Base-by-base conservation (phyloP, 2,113 vertebrate genomes). In the Lipotes vexillifer region DNA sequence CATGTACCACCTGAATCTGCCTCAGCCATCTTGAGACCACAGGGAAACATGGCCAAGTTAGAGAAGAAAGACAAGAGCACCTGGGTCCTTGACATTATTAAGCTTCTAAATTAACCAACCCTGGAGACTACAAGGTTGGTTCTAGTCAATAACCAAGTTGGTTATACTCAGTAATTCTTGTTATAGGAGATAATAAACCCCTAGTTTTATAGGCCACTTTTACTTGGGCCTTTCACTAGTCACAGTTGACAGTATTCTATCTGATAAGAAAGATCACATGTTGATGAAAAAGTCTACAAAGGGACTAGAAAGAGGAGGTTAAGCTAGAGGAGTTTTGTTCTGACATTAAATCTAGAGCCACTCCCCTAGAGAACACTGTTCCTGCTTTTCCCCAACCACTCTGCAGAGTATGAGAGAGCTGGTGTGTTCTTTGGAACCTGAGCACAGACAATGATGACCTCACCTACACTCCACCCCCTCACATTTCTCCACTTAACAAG, bases 401-500 rank as follows among this genome's bases (percentile, higher is more conserved):
- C 1, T 33, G 29, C 5, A 8, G 17, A 31, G 12, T 8, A 14
- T n/a, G 31, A 91, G 65, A 66, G n/a, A 18, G 25, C 55, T n/a
- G 59, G 18, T 11, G 29, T 93, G 38, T 46, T 88, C 75, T 66
- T 15, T 61, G n/a, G 21, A 82, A 71, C 55, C 10, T 12, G 14
- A 77, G 11, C 33, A 85, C 18, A 90, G 63, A 71, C 10, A 68
- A 81, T 78, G n/a, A 81, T 88, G n/a, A 18, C 31, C 38, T 96
- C 82, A 72, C 27, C 74, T 77, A 61, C 9, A 38, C 17, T 65
- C 61, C 55, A 78, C 66, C 61, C 38, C 46, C 91, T 95, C 85
- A 82, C 85, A 69, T 91, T 91, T 93, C n/a, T 97, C 66, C 41
- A 33, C 75, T 92, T 49, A 83, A 72, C 36, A 92, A 88, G 41